Evolutionary conservation across 1,140 invertebrate species (phyloP), one percentile per base, ranked within the genome.

Genomic region (Pristionchus pacificus): DNA sequence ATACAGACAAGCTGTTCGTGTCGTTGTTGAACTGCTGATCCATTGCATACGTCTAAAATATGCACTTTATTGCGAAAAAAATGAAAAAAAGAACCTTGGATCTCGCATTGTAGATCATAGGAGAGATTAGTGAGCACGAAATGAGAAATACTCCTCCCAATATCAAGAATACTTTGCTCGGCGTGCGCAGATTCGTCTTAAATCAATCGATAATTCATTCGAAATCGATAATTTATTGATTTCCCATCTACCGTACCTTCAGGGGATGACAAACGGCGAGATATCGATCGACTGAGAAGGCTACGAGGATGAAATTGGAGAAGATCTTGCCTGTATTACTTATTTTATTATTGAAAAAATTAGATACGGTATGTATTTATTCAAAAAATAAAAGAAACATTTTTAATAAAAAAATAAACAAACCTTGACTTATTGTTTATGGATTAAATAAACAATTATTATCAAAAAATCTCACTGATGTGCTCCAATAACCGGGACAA

Each of bases 261-360:
- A 74, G 70, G 0, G 80, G 80, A 71, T 82, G 81, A 57, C 80
- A 83, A 33, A 82, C 80, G 25, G 80, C 72, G 2, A 76, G 63
- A 65, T 81, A 82, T 15, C 80, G 74, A 66, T 82, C 80, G 57
- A 72, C 78, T 0, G 72, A 67, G 65, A 81, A 79, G 14, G 78
- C 78, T 0, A 80, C 78, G 1, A 78, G 76, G 14, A 82, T 77
- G 63, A 82, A 82, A 29, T 81, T 82, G 28, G 75, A 78, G 31
- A 82, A 71, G 27, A 69, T 68, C 31, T 75, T 58, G 0, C 78
- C 80, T 6, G 81, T 77, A 62, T 80, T 78, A 63, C 80, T 78
- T 29, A 80, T 58, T 15, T 67, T 71, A 30, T 61, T 0, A 14
- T 78, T 58, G 63, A 82, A 82, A 28, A n/a, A n/a, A n/a, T n/a